A percentile compares a stretch with the other conserved stretches of the same genome.
phyloP scores from a whole-genome alignment of 2,113 vertebrate genomes.

The Callionymus lyra region DNA sequence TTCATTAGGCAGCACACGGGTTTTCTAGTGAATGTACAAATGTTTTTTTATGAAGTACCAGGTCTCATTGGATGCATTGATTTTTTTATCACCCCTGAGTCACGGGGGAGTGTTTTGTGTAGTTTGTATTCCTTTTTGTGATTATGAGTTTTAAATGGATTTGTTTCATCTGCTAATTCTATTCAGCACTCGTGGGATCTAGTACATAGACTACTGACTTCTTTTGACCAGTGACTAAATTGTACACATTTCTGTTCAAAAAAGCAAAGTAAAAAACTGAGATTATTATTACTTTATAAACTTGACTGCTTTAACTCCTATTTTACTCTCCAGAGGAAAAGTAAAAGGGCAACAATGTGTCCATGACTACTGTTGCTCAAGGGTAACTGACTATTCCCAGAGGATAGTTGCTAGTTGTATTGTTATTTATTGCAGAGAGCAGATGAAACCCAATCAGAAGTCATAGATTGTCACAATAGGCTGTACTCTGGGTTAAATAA shows the following conservation, averaged over 20 bases:
- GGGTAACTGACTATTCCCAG: not conserved
- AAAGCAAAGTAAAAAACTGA: too few species aligned
- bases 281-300: too few species aligned
- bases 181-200: too few species aligned
- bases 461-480: slow-evolving; percentile 31
- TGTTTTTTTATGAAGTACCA: slow-evolving; percentile 2
- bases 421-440: slow-evolving; percentile 34
- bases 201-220: too few species aligned
- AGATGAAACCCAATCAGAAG: slow-evolving; percentile 50
- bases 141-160: too few species aligned
- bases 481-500: slow-evolving; percentile 5
- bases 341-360: too few species aligned
- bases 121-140: not conserved
- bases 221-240: too few species aligned
- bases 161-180: too few species aligned
- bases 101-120: not conserved
- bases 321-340: too few species aligned
- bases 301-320: too few species aligned
- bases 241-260: too few species aligned
- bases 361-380: slow-evolving; percentile 20
- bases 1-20: slow-evolving; percentile 39
- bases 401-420: slow-evolving; percentile 35
- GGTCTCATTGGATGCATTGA: slow-evolving; percentile 5
- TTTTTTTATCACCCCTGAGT: slow-evolving; percentile 6
- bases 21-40: not conserved